These are phyloP conservation scores for Zenarchopterus dispar DNA, from an alignment of 2,797 vertebrate species.

Conservation along the genomic window DNA sequence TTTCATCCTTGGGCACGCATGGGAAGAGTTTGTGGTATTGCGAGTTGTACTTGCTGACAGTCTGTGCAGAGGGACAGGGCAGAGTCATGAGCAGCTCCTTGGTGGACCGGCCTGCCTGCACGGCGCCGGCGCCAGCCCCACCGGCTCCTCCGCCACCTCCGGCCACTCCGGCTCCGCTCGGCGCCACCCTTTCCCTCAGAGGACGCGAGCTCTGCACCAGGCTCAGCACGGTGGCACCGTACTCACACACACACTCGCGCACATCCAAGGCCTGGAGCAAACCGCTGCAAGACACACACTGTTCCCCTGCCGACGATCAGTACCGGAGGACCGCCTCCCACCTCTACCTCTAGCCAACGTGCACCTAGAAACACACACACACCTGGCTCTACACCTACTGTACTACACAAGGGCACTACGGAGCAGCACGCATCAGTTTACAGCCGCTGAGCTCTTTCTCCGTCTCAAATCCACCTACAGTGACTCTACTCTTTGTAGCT, in stretches of 20 bases:
- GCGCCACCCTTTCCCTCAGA: slow-evolving; percentile 74
- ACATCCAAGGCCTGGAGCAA: slow-evolving; percentile 81
- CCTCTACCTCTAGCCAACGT: slow-evolving; percentile 41
- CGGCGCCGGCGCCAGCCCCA: slow-evolving; percentile 45
- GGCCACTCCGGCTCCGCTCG: slow-evolving; percentile 47
- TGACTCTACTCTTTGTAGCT: slow-evolving; percentile 55
- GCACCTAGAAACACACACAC: slow-evolving; percentile 11
- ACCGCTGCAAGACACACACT: slow-evolving; percentile 82
- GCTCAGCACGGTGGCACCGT: slow-evolving; percentile 84
- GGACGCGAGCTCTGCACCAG: slow-evolving; percentile 85
- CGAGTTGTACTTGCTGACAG: slow-evolving; percentile 93
- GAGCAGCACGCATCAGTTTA: slow-evolving; percentile 41
- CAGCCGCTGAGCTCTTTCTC: slow-evolving; percentile 50
- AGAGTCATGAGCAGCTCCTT: slow-evolving; percentile 81
- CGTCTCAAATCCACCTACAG: slow-evolving; percentile 50
- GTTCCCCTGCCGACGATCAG: slow-evolving; percentile 66
- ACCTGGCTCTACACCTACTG: slow-evolving; percentile 26
- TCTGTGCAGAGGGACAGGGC: slow-evolving; percentile 87
- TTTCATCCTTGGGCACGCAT: slow-evolving; percentile 91
- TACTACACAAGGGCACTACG: slow-evolving; percentile 27
- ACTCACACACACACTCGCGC: slow-evolving; percentile 78
- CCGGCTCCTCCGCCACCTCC: slow-evolving; percentile 36
- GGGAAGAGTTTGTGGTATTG: slow-evolving; percentile 96
- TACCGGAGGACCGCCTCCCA: slow-evolving; percentile 14
- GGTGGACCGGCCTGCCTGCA: slow-evolving; percentile 70